Percentiles rank a stretch among this genome's conserved stretches.
These are phyloP conservation scores for Hormaphis cornu DNA, from an alignment of 1,140 invertebrate genomes.

Conservation along the genomic window DNA sequence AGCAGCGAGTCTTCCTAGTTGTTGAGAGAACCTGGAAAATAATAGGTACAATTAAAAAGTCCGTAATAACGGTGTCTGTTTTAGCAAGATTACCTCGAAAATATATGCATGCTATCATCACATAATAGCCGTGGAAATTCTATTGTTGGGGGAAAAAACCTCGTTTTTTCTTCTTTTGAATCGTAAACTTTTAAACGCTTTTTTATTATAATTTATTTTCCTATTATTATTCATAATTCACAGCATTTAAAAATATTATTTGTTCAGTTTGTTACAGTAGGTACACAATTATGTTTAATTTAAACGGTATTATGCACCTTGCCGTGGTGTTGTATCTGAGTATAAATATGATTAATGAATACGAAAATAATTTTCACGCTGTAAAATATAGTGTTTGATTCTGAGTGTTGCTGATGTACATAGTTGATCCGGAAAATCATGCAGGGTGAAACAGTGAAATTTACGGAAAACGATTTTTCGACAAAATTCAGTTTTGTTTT, in stretches of 20 bases:
- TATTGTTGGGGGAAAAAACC: slow-evolving; percentile 16
- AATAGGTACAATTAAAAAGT: slow-evolving; percentile 30
- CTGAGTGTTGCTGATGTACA: no score
- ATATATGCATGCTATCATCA: slow-evolving; percentile 9
- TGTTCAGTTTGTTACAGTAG: neutral
- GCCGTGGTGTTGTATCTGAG: no score
- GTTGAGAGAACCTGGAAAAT: slow-evolving; percentile 19
- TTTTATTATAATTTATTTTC: neutral
- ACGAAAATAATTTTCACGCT: no score
- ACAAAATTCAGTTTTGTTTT: no score
- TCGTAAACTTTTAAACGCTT: slow-evolving; percentile 9
- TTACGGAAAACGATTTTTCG: no score
- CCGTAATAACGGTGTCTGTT: slow-evolving; percentile 21
- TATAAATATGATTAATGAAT: no score
- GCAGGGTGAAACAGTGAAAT: no score
- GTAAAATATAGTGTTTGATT: no score
- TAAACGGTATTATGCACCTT: neutral
- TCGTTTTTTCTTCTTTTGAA: neutral
- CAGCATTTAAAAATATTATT: neutral
- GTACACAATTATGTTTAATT: no score
- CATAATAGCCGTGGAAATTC: slow-evolving; percentile 3
- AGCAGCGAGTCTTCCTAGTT: slow-evolving; percentile 23
- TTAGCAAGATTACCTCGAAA: slow-evolving; percentile 22
- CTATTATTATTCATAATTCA: neutral
- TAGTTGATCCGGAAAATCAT: no score